Evolutionary conservation across 2,888 invertebrate species (phyloP), one percentile per base, ranked within the genome.

Genomic region (Caenorhabditis angaria): DNA sequence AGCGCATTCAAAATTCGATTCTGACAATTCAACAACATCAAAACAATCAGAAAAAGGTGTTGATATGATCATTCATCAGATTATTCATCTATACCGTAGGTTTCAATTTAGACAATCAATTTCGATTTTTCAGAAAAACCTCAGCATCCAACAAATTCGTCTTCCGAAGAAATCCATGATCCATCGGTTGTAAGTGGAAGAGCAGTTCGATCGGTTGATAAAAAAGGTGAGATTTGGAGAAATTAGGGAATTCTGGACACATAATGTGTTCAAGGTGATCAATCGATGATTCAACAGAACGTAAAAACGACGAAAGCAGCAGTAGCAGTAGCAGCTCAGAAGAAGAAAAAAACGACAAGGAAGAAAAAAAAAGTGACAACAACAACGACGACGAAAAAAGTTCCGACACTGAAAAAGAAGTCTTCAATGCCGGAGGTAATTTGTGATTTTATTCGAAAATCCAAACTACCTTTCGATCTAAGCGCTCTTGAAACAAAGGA

Each of bases 1-100:
- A 14, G 69, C 69, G 5, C 69, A 69, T 35, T 69, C 69, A 24
- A 63, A 59, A 10, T 64, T 69, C 47, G 69, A 47, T 24, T 60
- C 69, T 0, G 54, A 8, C 8, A 48, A 48, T 5, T 48, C 48
- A 10, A 48, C 48, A n/a, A 5, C 10, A n/a, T 12, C 48, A 48
- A 48, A 48, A 5, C 12, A 5, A n/a, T 10, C 6, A 35, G n/a
- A 48, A 12, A n/a, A 48, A 48, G 48, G 48, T 48, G 48, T 48
- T 48, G 12, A 48, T 48, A 48, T 48, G 8, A n/a, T 48, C 14
- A 48, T 48, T n/a, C 48, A 48, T 48, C 48, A 48, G 48, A 48
- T n/a, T 5, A 48, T 48, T 48, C 48, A 48, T 48, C 8, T 48
- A 12, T 48, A 12, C n/a, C 10, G 48, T 48, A n/a, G 10, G 48